Percentiles rank a stretch among this genome's conserved stretches.
phyloP scores from a whole-genome alignment of 2,113 vertebrate genomes.

The Ahaetulla prasina region DNA sequence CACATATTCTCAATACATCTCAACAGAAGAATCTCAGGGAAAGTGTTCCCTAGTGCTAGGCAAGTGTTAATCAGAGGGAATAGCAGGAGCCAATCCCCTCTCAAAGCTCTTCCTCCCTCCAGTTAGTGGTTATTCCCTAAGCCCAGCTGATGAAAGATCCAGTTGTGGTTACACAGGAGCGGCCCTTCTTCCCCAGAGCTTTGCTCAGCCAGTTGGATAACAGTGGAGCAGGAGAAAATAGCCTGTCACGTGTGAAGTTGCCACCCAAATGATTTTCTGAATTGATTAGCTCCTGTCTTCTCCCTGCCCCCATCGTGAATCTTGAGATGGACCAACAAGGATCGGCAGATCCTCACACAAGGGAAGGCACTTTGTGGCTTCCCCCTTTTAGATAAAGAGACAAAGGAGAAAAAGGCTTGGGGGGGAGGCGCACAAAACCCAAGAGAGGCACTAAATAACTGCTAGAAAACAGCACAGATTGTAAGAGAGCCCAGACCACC shows the following conservation, averaged over 20 bases:
- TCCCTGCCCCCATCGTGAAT: conserved; percentile 18
- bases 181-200: conserved; percentile 55
- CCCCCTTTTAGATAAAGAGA: conserved; percentile 42
- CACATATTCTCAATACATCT: background rate
- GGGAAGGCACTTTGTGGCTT: conserved; percentile 41
- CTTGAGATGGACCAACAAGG: conserved; percentile 51
- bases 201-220: conserved; percentile 65
- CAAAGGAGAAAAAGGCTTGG: conserved; percentile 48
- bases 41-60: background rate
- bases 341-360: conserved; percentile 37
- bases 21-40: conserved; percentile 38
- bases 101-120: conserved; percentile 35
- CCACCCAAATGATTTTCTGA: conserved; percentile 68
- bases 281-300: conserved; percentile 60
- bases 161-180: conserved; percentile 63
- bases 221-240: conserved; percentile 68
- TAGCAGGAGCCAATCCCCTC: conserved; percentile 29
- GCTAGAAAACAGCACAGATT: conserved; percentile 34
- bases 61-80: background rate
- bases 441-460: conserved; percentile 43
- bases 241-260: conserved; percentile 65
- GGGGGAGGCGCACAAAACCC: conserved; percentile 13
- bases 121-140: conserved; percentile 53
- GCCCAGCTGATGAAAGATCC: conserved; percentile 65
- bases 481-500: conserved; percentile 27